phyloP scores from a whole-genome alignment of 2,113 vertebrate genomes.

The Charina bottae region DNA sequence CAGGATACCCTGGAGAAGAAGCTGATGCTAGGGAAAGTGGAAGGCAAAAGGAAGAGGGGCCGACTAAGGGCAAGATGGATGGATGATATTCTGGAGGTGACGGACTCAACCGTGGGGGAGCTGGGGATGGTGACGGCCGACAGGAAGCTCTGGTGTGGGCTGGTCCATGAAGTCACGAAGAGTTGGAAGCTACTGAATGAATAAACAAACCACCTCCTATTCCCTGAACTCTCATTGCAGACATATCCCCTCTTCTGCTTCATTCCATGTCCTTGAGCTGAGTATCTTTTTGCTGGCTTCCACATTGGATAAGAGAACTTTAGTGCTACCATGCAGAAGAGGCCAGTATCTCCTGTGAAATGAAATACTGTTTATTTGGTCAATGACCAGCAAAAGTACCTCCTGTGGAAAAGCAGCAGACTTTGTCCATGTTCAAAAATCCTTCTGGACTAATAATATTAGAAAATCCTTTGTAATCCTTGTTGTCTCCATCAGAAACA shows the following conservation, averaged over 20 bases:
- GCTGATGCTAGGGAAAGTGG: too few relatives aligned
- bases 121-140: too few relatives aligned
- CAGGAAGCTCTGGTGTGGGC: too few relatives aligned
- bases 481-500: background rate
- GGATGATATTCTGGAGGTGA: too few relatives aligned
- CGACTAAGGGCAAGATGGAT: too few relatives aligned
- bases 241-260: background rate
- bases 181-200: too few relatives aligned
- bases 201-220: too few relatives aligned
- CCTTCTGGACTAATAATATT: background rate
- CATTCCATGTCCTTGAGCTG: background rate
- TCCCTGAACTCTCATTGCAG: background rate
- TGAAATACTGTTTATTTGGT: background rate
- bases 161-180: too few relatives aligned
- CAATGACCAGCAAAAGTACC: background rate
- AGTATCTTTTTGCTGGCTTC: background rate
- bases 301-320: background rate
- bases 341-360: background rate
- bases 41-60: too few relatives aligned
- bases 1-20: too few relatives aligned
- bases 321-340: background rate
- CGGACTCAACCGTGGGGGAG: too few relatives aligned
- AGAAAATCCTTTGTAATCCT: background rate
- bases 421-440: background rate
- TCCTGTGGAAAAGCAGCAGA: background rate